phyloP scores from a whole-genome alignment of 2,888 invertebrate species.

The Drosophila atripex region DNA sequence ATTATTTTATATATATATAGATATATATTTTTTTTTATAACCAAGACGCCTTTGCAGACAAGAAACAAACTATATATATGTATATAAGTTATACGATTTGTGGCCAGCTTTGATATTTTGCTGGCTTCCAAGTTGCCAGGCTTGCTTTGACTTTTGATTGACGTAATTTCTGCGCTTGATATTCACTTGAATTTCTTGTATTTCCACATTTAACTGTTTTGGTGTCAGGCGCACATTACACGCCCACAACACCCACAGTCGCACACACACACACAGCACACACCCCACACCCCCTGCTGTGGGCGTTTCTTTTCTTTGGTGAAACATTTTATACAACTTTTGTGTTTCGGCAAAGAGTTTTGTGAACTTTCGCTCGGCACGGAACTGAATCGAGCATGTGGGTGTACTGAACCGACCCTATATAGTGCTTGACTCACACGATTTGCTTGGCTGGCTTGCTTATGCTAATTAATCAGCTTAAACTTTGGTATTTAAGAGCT shows the following conservation, averaged over 20 bases:
- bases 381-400: constrained; percentile 44
- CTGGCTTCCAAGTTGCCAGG: constrained; percentile 46
- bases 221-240: constrained; percentile 75
- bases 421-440: constrained; percentile 57
- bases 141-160: constrained; percentile 73
- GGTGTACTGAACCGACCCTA: constrained; percentile 36
- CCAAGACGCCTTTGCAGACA: constrained; percentile 73
- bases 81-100: constrained; percentile 40
- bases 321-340: constrained; percentile 36
- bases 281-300: constrained; percentile 41
- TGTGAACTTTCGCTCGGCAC: constrained; percentile 68
- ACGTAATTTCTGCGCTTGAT: constrained; percentile 79
- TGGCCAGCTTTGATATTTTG: constrained; percentile 43
- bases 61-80: constrained; percentile 24
- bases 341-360: constrained; percentile 56
- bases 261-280: constrained; percentile 19
- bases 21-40: constrained; percentile 48
- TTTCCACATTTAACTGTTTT: constrained; percentile 78
- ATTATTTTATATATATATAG: constrained; percentile 16
- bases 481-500: constrained; percentile 64
- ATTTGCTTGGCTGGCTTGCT: constrained; percentile 48
- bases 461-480: constrained; percentile 60
- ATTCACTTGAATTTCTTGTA: constrained; percentile 79
- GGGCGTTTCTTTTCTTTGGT: constrained; percentile 47
- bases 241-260: constrained; percentile 64